These are phyloP conservation scores for Hippocampus mohnikei DNA, from an alignment of 2,113 vertebrate species.

Conservation along the genomic window DNA sequence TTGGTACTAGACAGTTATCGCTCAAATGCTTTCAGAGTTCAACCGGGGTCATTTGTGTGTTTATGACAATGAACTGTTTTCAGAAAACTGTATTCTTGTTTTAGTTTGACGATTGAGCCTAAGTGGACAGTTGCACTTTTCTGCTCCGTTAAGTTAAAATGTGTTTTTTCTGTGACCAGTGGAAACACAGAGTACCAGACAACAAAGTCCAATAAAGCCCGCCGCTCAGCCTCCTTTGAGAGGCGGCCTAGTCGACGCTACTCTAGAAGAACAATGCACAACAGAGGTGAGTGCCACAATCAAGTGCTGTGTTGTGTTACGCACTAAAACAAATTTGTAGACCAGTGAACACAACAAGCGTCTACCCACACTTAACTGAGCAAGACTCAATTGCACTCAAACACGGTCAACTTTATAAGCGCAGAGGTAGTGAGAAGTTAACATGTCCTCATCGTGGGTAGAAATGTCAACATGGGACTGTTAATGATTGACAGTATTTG, in stretches of 20 bases:
- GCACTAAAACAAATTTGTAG: neutral
- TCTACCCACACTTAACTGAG: no score
- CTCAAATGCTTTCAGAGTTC: slow-evolving; percentile 48
- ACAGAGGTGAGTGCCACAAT: slow-evolving; percentile 75
- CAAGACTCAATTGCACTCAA: no score
- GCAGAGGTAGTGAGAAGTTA: neutral
- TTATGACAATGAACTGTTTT: slow-evolving; percentile 9
- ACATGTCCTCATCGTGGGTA: neutral
- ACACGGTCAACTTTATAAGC: neutral
- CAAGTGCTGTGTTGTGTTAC: neutral
- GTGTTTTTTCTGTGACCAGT: slow-evolving; percentile 53
- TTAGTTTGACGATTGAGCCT: neutral
- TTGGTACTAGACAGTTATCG: slow-evolving; percentile 46
- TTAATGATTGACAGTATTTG: neutral
- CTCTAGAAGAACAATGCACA: slow-evolving; percentile 85
- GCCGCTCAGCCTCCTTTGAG: slow-evolving; percentile 91
- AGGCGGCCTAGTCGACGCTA: slow-evolving; percentile 95
- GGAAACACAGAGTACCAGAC: slow-evolving; percentile 99
- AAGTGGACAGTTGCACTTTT: neutral
- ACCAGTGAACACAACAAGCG: neutral
- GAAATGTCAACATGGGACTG: neutral
- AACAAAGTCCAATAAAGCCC: slow-evolving; percentile 93
- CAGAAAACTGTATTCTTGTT: slow-evolving; percentile 4
- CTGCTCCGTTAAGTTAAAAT: neutral
- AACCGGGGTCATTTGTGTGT: slow-evolving; percentile 35